These are phyloP conservation scores for Nematolebias whitei DNA, from an alignment of 2,113 vertebrate species.

Conservation along the genomic window DNA sequence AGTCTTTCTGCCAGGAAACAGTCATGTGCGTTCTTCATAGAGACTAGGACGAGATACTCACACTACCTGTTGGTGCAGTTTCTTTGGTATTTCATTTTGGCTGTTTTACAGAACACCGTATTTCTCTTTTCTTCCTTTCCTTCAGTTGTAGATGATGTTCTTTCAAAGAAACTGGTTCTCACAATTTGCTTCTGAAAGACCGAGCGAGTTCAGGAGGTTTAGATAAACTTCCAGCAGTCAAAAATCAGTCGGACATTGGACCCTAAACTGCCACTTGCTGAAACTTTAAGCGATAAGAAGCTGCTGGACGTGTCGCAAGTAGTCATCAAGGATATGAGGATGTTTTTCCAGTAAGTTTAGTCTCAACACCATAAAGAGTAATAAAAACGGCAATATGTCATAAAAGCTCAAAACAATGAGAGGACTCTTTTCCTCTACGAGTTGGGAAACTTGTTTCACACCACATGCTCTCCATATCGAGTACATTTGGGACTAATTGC, in stretches of 20 bases:
- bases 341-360: not conserved
- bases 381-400: not conserved
- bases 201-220: not conserved
- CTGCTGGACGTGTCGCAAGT: not conserved
- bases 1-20: not conserved
- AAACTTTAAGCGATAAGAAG: conserved; percentile 1
- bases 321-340: not conserved
- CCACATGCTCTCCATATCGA: conserved; percentile 23
- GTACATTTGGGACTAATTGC: conserved; percentile 62
- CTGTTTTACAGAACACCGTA: conserved; percentile 19
- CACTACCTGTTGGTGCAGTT: conserved; percentile 77
- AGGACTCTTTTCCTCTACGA: not conserved
- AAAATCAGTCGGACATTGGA: conserved; percentile 12
- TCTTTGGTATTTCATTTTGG: conserved; percentile 51
- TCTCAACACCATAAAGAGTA: not conserved
- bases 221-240: not conserved
- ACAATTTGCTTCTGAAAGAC: not conserved
- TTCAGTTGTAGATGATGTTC: not conserved
- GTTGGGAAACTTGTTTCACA: conserved; percentile 30
- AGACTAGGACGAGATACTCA: conserved; percentile 29
- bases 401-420: not conserved
- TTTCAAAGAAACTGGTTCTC: not conserved
- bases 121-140: conserved; percentile 6
- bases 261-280: not conserved
- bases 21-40: not conserved